phyloP scores from a whole-genome alignment of 2,113 vertebrate species.

The Octodon degus region DNA sequence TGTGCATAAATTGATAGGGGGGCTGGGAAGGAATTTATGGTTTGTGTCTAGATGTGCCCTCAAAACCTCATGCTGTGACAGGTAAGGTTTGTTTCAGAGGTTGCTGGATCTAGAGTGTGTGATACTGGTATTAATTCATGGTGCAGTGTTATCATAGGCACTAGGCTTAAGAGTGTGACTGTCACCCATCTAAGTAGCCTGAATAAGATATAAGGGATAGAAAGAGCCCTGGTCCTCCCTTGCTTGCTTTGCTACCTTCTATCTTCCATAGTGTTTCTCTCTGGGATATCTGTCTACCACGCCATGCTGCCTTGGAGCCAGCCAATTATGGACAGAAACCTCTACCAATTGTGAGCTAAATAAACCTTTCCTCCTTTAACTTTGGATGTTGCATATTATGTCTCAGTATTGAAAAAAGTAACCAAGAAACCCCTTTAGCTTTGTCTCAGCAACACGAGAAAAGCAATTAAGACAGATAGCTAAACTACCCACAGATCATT shows the following conservation, averaged over 20 bases:
- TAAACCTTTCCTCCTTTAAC: background rate
- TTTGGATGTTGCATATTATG: background rate
- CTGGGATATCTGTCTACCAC: background rate
- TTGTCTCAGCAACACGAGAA: background rate
- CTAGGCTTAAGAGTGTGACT: background rate
- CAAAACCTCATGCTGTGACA: background rate
- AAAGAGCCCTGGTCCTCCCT: background rate
- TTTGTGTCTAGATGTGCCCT: background rate
- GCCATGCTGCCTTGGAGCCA: background rate
- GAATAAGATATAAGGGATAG: background rate
- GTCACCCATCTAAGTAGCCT: background rate
- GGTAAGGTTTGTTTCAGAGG: background rate
- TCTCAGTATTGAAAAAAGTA: background rate
- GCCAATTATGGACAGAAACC: background rate
- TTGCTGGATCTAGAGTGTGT: background rate
- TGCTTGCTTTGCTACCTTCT: background rate
- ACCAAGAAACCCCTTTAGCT: background rate
- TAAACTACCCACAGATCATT: background rate
- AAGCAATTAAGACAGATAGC: background rate
- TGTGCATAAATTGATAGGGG: background rate
- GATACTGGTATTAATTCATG: background rate
- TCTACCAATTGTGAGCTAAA: background rate
- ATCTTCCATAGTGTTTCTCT: too few species aligned
- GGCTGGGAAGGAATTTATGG: background rate
- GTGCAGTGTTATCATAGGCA: background rate